Evolutionary conservation across 2,113 vertebrate species (phyloP).

Genomic region (Fulmarus glacialis): DNA sequence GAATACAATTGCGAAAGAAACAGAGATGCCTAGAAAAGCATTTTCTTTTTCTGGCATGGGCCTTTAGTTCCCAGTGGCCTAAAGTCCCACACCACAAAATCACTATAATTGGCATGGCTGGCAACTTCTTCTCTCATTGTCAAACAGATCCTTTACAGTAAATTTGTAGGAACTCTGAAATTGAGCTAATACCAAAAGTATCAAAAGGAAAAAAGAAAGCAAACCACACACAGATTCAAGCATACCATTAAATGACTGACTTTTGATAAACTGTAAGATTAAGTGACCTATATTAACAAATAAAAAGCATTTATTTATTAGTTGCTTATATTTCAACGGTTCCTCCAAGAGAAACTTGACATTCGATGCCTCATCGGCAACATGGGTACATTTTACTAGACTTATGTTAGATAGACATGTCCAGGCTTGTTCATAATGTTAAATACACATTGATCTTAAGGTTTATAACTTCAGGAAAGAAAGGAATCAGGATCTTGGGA

Average conservation of each 20-base stretch:
- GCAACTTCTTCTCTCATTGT: slow-evolving; percentile 57
- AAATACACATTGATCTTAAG: background rate
- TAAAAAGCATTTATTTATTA: background rate
- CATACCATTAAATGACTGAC: slow-evolving; percentile 13
- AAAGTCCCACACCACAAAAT: slow-evolving; percentile 57
- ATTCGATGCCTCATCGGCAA: background rate
- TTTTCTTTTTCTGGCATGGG: slow-evolving; percentile 5
- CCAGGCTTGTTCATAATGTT: background rate
- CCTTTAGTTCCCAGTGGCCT: slow-evolving; percentile 14
- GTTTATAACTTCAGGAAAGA: background rate
- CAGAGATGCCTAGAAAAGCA: slow-evolving; percentile 24
- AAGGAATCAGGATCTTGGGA: background rate
- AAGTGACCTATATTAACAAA: slow-evolving; percentile 17
- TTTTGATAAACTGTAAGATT: slow-evolving; percentile 34
- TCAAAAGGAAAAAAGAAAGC: slow-evolving; percentile 42
- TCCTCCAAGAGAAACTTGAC: slow-evolving; percentile 15
- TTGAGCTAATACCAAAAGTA: slow-evolving; percentile 24
- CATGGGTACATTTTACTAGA: background rate
- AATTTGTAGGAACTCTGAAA: slow-evolving; percentile 62
- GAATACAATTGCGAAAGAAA: slow-evolving; percentile 28
- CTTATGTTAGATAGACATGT: background rate
- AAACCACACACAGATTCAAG: slow-evolving; percentile 56
- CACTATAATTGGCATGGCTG: slow-evolving; percentile 56
- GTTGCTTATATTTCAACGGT: background rate
- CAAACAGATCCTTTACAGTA: slow-evolving; percentile 66